Evolutionary conservation across 2,113 vertebrate genomes (phyloP).

Genomic region (Syrrhaptes paradoxus): DNA sequence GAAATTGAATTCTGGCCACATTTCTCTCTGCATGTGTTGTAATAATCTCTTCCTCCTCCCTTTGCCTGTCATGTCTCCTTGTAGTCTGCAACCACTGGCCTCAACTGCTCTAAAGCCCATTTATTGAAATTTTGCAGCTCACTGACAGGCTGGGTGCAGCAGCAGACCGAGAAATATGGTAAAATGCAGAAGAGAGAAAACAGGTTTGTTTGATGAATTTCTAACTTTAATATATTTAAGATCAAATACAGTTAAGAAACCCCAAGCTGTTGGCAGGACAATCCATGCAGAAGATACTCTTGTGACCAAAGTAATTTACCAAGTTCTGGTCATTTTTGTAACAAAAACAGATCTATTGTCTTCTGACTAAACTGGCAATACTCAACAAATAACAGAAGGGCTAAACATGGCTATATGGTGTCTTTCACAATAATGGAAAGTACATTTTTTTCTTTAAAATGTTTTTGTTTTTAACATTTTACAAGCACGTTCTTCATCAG

Average conservation of each 20-base stretch:
- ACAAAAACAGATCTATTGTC: background rate
- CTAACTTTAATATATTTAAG: background rate
- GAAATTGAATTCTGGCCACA: background rate
- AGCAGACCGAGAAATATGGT: background rate
- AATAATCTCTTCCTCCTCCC: background rate
- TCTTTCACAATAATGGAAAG: background rate
- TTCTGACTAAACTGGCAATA: background rate
- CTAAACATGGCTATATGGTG: background rate
- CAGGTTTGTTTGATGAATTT: background rate
- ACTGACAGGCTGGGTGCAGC: background rate
- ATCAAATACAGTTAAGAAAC: background rate
- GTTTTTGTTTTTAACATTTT: background rate
- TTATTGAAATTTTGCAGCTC: background rate
- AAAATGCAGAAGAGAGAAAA: background rate
- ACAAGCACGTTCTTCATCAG: background rate
- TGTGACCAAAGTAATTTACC: background rate
- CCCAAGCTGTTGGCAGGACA: background rate
- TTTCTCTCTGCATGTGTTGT: background rate
- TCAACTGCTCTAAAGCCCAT: background rate
- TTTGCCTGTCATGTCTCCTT: background rate
- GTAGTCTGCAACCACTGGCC: fast-evolving
- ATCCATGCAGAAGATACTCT: background rate
- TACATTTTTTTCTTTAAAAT: background rate
- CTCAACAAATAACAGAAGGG: background rate
- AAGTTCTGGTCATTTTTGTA: background rate